Evolutionary conservation across 2,888 invertebrate genomes (phyloP), one percentile per base, ranked within the genome.

Genomic region (Clistopyga incitator): DNA sequence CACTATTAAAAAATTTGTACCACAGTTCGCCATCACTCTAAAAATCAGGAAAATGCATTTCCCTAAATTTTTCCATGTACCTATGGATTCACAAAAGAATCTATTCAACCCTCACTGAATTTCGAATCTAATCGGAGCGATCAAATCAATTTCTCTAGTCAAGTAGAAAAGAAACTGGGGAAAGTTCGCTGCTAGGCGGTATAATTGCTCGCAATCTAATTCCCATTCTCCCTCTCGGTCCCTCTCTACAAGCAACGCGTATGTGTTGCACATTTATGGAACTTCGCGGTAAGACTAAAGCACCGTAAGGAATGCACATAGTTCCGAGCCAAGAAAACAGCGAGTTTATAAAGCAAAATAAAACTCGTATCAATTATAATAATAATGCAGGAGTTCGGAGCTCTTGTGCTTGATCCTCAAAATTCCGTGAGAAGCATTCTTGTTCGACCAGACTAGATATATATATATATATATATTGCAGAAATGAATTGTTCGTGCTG

Each of bases 261-360:
- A 29, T 78, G 52, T 15, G 61, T 23, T 45, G 59, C 59, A 72
- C 74, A 78, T 81, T 81, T 81, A 70, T 64, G 78, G 56, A 20
- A 70, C 15, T 81, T 84, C 74, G 54, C 68, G 81, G 70, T 78
- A 78, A 70, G 72, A 70, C 42, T 50, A 70, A 81, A 78, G 84
- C 80, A 84, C 84, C 84, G 84, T 84, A 84, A 84, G 81, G 84
- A 84, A 84, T 84, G 77, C 70, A 84, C 61, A 34, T 72, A 84
- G 84, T 78, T 81, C 64, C 68, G 75, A 75, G 61, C 20, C 38
- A 23, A 56, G 42, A 78, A 81, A 78, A 78, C 45, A 42, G 45
- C 77, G 47, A 64, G 77, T 54, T 77, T 61, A 77, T 61, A 54
- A 79, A 75, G 79, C 15, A 38, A 75, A 76, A 79, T 72, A 74